Evolutionary conservation across 1,140 invertebrate genomes (phyloP).

Genomic region (Macrotrachela quadricornifera): DNA sequence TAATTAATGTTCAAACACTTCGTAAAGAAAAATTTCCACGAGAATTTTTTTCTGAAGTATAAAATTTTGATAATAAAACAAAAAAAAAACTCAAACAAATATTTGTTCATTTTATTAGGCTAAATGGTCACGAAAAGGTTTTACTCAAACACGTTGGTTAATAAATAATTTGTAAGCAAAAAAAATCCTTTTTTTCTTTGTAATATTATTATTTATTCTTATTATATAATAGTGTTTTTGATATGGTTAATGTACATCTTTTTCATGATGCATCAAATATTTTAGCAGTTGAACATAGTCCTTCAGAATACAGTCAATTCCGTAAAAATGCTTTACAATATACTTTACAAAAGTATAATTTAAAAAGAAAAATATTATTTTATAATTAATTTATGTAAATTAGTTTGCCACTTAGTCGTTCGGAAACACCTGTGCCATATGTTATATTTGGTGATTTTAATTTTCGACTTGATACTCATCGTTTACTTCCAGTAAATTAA

Average conservation of each 20-base stretch:
- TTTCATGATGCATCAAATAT: slow-evolving; percentile 96
- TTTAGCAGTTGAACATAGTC: slow-evolving; percentile 38
- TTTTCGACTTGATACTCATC: slow-evolving; percentile 70
- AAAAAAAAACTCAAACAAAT: neutral
- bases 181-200: neutral
- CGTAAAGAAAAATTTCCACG: slow-evolving; percentile 86
- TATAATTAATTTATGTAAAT: too few relatives aligned
- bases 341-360: slow-evolving; percentile 52
- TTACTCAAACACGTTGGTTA: slow-evolving; percentile 72
- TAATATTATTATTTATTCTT: neutral
- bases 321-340: slow-evolving; percentile 65
- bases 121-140: slow-evolving; percentile 90
- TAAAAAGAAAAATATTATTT: neutral
- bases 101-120: slow-evolving; percentile 38
- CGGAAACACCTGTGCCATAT: slow-evolving; percentile 8
- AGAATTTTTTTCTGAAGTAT: slow-evolving; percentile 71
- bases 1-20: slow-evolving; percentile 62
- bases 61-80: slow-evolving; percentile 9
- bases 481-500: slow-evolving; percentile 32
- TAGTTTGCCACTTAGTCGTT: neutral
- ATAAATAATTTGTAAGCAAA: slow-evolving; percentile 47
- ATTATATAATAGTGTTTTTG: slow-evolving; percentile 37
- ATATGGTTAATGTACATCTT: slow-evolving; percentile 87
- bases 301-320: slow-evolving; percentile 68
- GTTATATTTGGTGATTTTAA: slow-evolving; percentile 90